Base-by-base conservation (phyloP, 2,113 vertebrate species). In the Chionis minor region DNA sequence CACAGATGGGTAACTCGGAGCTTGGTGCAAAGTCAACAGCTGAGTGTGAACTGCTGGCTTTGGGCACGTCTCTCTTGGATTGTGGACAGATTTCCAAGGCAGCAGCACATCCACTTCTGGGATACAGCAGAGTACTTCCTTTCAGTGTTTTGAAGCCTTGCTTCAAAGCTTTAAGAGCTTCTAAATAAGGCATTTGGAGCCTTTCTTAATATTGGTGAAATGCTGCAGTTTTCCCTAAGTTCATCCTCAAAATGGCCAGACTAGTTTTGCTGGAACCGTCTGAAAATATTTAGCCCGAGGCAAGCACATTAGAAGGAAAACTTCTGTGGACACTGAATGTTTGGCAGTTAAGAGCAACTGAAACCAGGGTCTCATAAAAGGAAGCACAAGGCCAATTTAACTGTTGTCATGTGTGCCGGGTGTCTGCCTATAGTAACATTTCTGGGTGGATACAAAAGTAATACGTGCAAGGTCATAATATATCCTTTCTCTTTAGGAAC, bases 221-320 rank as follows among this genome's bases (percentile, higher is more conserved):
- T 26, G 18, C 16, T n/a, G 54, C 74, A 54, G 7, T 55, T 92
- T 94, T 62, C 38, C 75, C 38, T 70, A 55, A 77, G 65, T 90
- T 85, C 24, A 70, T 73, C 62, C 26, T 73, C 23, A 70, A 26
- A 94, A 84, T 32, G 49, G 66, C 49, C 89, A 83, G 83, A 30
- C 44, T 75, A 45, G 59, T 93, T 91, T 73, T 90, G 44, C 61
- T 88, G 58, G 45, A 91, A 38, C 22, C 65, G 18, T 69, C 88
- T 94, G 67, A 67, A 92, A 94, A 88, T 59, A 62, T 49, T 90
- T 86, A 78, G 75, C 79, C 93, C 24, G 55, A 88, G 72, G 75
- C 49, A 71, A 66, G 42, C 52, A 44, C 38, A 11, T 83, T 65
- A 77, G 54, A 80, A 21, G 78, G 40, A 81, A 63, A 44, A 88